Evolutionary conservation across 2,113 vertebrate genomes (phyloP).

Genomic region (Bucco capensis): DNA sequence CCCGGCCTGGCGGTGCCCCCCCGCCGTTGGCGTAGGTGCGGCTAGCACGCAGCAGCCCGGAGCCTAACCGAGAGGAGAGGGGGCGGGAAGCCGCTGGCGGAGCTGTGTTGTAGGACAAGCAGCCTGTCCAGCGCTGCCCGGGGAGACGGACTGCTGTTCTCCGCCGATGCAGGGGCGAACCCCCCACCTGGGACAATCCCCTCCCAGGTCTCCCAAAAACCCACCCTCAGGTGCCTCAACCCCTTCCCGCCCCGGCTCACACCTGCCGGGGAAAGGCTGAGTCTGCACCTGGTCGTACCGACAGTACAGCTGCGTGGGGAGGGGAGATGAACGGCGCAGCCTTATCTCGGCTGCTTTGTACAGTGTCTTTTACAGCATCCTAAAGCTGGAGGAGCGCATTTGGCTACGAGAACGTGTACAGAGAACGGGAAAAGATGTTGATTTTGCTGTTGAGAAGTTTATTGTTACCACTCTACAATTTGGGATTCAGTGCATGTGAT

Average conservation of each 20-base stretch:
- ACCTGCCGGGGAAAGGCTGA: neutral
- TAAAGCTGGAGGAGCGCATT: accelerated
- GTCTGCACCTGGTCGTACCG: neutral
- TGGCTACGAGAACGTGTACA: accelerated
- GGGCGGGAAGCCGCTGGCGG: too few relatives aligned
- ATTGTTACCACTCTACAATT: accelerated
- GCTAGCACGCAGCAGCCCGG: neutral
- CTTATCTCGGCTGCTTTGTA: accelerated
- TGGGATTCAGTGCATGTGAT: neutral
- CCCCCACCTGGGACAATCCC: neutral
- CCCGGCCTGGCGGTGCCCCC: neutral
- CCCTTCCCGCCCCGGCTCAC: neutral
- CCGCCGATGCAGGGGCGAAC: neutral
- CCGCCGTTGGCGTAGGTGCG: neutral
- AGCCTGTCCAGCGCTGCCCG: neutral
- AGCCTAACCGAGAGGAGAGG: neutral
- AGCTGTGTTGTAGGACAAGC: neutral
- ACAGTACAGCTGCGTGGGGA: neutral
- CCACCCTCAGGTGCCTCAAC: neutral
- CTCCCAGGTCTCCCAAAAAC: neutral
- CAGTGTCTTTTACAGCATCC: neutral
- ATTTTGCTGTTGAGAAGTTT: neutral
- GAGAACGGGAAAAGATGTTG: accelerated
- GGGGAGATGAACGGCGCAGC: accelerated
- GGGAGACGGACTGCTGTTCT: neutral